Evolutionary conservation across 2,888 invertebrate genomes (phyloP), one percentile per base, ranked within the genome.

Genomic region (Yponomeuta cagnagella): DNA sequence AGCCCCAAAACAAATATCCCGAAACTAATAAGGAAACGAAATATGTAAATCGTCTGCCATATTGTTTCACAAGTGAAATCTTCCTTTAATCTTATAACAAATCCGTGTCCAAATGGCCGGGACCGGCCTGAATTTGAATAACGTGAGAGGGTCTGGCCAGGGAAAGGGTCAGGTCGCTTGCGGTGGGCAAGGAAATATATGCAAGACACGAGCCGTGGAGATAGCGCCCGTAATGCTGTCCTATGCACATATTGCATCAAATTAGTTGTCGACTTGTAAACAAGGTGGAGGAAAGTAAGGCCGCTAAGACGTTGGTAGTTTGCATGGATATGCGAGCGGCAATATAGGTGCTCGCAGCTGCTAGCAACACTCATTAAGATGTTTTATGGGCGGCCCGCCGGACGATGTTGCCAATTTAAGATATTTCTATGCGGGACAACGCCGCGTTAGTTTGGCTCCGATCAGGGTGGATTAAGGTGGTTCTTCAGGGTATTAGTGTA

Each of bases 11-110:
- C 92, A 91, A 92, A 92, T 91, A 91, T 89, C 90, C 92, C 90
- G 85, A 90, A 92, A 91, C 91, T 92, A 92, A 92, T 91, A 92
- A 92, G 92, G 91, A 92, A 92, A 90, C 92, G 92, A 91, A 92
- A 92, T 92, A 92, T 91, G 92, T 92, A 92, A 92, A 92, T 92
- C 87, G 88, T 85, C 84, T 89, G 88, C 90, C 90, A 92, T 92
- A 92, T 92, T 91, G 92, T 92, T 92, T 89, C 90, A 88, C 90
- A 91, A 92, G 92, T 92, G 90, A 92, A 93, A 92, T 93, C 92
- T 92, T 93, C 92, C 92, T 91, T 92, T 93, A 92, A 93, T 93
- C 93, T 92, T 93, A 92, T 92, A 92, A 92, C 92, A 92, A 93
- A 93, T 93, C 92, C 90, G 90, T 88, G 92, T 91, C 88, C 90